Percentiles rank a stretch among this genome's conserved stretches.
Evolutionary conservation across 2,797 vertebrate species (phyloP).

Genomic region (Brachyrhaphis roseni): DNA sequence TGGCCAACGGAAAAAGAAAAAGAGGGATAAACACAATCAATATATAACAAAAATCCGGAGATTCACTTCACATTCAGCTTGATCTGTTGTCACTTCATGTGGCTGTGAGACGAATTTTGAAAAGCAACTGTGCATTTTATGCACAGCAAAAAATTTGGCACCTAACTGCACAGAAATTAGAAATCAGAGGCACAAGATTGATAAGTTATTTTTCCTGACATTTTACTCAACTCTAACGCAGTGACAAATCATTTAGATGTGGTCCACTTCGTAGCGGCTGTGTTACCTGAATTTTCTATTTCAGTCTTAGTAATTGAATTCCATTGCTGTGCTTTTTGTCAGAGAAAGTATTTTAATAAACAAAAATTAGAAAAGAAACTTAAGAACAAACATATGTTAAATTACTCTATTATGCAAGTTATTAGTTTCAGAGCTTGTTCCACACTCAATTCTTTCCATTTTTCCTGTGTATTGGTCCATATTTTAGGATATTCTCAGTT

Average conservation of each 20-base stretch:
- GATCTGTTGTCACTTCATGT: neutral
- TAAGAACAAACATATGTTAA: neutral
- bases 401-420: neutral
- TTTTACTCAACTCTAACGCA: neutral
- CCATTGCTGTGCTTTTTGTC: neutral
- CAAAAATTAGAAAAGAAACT: neutral
- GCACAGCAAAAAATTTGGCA: neutral
- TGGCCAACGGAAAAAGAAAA: neutral
- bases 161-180: neutral
- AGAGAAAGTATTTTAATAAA: neutral
- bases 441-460: no score
- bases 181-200: neutral
- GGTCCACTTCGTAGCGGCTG: neutral
- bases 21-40: neutral
- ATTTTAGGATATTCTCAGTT: conserved; percentile 38
- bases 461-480: neutral
- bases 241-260: neutral
- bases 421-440: neutral
- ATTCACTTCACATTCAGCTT: neutral
- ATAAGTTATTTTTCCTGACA: neutral
- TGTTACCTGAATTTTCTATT: neutral
- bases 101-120: neutral
- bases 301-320: neutral
- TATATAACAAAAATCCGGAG: neutral
- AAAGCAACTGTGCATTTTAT: neutral